Evolutionary conservation across 2,797 vertebrate genomes (phyloP), one percentile per base, ranked within the genome.

Genomic region (Acridotheres tristis): DNA sequence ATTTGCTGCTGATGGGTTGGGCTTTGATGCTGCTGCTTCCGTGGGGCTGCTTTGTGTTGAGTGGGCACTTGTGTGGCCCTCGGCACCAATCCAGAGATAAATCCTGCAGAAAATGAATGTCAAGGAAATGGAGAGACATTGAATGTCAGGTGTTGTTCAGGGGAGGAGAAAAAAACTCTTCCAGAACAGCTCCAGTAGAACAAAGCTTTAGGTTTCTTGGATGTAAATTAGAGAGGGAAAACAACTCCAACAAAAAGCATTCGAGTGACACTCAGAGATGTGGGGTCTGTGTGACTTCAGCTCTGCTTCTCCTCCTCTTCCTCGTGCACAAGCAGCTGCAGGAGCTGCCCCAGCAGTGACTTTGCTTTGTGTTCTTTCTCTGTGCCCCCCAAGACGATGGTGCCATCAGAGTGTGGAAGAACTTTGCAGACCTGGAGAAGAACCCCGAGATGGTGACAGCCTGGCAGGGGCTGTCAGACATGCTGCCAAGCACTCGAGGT

Each of bases 371-470:
- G 57, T 29, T 82, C 85, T 93, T 10, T 34, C 62, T 27, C 83
- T 93, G 47, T 92, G 73, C 85, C 63, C 77, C 71, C 63, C 34
- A 92, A 99, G 99, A 99, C 20, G 99, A 99, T 0, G 99, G 99
- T 17, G 99, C 99, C 27, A 96, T 99, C 95, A 97, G 99, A 5
- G 98, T 99, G 93, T 99, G 99, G 99, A 99, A 99, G 97, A 99
- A 99, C 97, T 99, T 99, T 30, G 99, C 99, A 1, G 99, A 99
- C 96, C 91, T 98, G 88, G 99, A 99, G 84, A 99, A 99, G 98
- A 99, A 99, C 91, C 99, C 99, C 0, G 99, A 99, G 97, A 99
- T 99, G 99, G 99, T 99, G 88, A 99, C 99, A 0, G 99, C 99
- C 1, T 99, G 99, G 99, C 99, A 99, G 97, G 99, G 99, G 25